These are phyloP conservation scores for Esperia sulphurella DNA, from an alignment of 2,888 invertebrate genomes.

Conservation along the genomic window DNA sequence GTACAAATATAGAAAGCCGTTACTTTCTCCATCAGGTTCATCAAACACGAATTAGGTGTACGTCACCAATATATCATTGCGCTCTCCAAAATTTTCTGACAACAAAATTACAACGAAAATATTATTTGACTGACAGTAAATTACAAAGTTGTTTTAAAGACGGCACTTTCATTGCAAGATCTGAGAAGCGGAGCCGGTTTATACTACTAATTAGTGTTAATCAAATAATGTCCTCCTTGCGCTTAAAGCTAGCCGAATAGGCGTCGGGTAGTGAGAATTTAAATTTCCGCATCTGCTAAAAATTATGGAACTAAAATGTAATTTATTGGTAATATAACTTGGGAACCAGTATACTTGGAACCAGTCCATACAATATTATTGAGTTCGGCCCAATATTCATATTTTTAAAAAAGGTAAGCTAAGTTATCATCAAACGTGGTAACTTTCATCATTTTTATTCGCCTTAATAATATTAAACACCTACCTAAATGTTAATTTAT, in stretches of 20 bases:
- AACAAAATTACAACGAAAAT: slow-evolving; percentile 18
- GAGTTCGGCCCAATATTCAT: no score
- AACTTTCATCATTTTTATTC: no score
- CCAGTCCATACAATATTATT: no score
- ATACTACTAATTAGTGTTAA: slow-evolving; percentile 71
- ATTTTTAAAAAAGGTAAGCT: no score
- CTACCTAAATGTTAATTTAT: not conserved
- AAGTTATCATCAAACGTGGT: no score
- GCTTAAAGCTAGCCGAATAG: slow-evolving; percentile 47
- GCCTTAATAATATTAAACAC: no score
- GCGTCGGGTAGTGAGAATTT: slow-evolving; percentile 31
- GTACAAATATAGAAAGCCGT: slow-evolving; percentile 38
- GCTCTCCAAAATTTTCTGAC: slow-evolving; percentile 21
- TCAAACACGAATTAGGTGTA: slow-evolving; percentile 41
- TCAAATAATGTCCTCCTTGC: slow-evolving; percentile 68
- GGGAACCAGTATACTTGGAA: no score
- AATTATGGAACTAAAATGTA: no score
- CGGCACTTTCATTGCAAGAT: slow-evolving; percentile 52
- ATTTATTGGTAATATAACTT: no score
- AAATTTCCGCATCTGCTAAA: no score
- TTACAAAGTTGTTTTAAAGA: slow-evolving; percentile 17
- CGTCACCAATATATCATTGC: slow-evolving; percentile 20
- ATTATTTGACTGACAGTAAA: slow-evolving; percentile 4
- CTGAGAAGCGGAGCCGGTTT: slow-evolving; percentile 59
- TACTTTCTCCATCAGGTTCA: slow-evolving; percentile 45